Conservation (phyloP, 2,797 vertebrate genomes). For the Margarornis squamiger region DNA sequence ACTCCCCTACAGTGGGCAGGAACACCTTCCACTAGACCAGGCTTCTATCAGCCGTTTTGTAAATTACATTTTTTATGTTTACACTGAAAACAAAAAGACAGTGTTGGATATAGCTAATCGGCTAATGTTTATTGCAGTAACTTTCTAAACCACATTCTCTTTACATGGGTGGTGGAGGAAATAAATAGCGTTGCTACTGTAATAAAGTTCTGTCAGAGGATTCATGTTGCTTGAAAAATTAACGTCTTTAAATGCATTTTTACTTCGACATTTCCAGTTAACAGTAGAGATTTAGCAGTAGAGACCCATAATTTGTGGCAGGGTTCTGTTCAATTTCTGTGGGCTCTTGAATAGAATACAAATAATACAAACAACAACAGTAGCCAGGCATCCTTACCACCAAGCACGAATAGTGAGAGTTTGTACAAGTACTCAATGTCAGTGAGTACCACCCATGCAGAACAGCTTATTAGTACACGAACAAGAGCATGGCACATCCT, state of each 20-base stretch:
- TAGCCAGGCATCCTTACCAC: neutral
- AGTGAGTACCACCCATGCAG: neutral
- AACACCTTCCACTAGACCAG: neutral
- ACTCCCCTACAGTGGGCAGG: neutral
- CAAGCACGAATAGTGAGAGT: neutral
- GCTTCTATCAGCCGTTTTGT: neutral
- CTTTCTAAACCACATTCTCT: neutral
- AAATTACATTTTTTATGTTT: neutral
- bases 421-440: neutral
- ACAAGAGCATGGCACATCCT: neutral
- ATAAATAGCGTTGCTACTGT: neutral
- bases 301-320: constrained; percentile 18
- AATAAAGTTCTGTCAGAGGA: constrained; percentile 19
- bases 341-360: neutral
- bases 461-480: neutral
- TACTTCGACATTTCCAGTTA: constrained; percentile 20
- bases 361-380: neutral
- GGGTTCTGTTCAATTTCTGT: neutral
- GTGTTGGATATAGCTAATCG: neutral
- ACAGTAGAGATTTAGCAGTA: neutral
- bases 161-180: neutral
- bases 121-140: neutral
- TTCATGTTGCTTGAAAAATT: constrained; percentile 48
- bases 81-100: neutral
- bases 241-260: constrained; percentile 37